Base-by-base conservation (phyloP, 92 coral and sea anemone species). In the Umimayanthus chanpuru region DNA sequence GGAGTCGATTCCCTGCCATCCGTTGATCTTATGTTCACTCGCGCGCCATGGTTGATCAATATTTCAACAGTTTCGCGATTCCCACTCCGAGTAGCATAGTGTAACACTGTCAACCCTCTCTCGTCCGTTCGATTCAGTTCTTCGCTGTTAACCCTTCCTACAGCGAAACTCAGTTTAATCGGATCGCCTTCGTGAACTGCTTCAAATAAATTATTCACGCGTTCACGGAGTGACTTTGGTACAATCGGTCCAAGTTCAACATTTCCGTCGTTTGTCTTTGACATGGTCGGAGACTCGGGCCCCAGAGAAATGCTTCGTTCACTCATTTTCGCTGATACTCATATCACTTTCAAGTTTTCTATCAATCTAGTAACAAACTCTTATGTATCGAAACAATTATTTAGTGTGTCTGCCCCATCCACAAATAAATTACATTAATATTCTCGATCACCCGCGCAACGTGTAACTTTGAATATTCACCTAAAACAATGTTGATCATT, bases 1-100 rank as follows among this genome's bases (percentile, higher is more conserved):
- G 87, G 87, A 83, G 87, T 83, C 28, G 87, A 83, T 1, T 71
- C 87, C 28, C 87, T 83, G 1, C 87, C 78, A 26, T 83, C 87
- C 26, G 41, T 70, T 1, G 87, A 83, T 26, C 87, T 83, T 20
- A 71, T 29, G 16, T 83, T 73, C 6, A 83, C 87, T 44, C 70
- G 65, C 2, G 87, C 87, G 40, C 77, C 78, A 21, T 83, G 87
- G 26, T 83, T 73, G 38, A 83, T 83, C 67, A 83, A 43, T 26
- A 83, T 83, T 14, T 70, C 47, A 28, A 73, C 74, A 43, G 71
- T 70, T 20, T 83, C 87, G 43, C 41, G 9, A 71, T 70, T 43
- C 21, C 65, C 87, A 15, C 77, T 44, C 9, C 87, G 77, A 0
- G 87, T 70, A 16, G 87, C 87, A 29, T 83, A 72, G 43, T 83